A percentile compares a stretch with the other conserved stretches of the same genome.
phyloP scores from a whole-genome alignment of 2,888 invertebrate genomes.

The Baccha elongata region DNA sequence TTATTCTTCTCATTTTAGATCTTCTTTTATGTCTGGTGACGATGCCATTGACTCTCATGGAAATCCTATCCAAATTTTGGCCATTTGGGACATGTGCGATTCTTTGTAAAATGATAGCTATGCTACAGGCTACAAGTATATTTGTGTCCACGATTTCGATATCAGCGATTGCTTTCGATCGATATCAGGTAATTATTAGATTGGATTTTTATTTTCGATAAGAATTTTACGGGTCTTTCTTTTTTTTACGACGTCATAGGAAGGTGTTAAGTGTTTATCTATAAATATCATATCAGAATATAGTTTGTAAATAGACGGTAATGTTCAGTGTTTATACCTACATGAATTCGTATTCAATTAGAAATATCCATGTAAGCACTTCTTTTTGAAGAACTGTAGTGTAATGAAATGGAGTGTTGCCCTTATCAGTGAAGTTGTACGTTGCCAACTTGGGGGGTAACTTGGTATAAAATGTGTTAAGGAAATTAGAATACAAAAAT shows the following conservation, averaged over 20 bases:
- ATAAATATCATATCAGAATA: too few species aligned
- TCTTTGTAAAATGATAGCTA: constrained; percentile 93
- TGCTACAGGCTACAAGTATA: constrained; percentile 94
- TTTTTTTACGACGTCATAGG: too few species aligned
- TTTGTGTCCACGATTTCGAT: constrained; percentile 97
- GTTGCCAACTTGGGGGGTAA: too few species aligned
- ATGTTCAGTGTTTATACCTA: too few species aligned
- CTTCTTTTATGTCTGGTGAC: constrained; percentile 93
- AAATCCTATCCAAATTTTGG: constrained; percentile 93
- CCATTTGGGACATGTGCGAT: constrained; percentile 89
- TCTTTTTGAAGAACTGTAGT: constrained; percentile 41
- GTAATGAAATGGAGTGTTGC: constrained; percentile 10
- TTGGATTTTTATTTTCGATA: constrained; percentile 75
- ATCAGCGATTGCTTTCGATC: constrained; percentile 93
- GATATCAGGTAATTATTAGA: constrained; percentile 88
- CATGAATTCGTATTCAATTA: constrained; percentile 13
- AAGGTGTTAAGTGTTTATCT: too few species aligned
- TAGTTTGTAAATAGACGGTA: too few species aligned
- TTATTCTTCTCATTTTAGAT: constrained; percentile 82
- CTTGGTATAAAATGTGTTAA: too few species aligned
- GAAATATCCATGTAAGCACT: constrained; percentile 36
- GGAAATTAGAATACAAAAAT: too few species aligned
- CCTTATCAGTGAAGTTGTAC: neutral
- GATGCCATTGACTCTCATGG: constrained; percentile 94
- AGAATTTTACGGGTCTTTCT: too few species aligned